Base-by-base conservation (phyloP, 23 tunicate genomes). In the Oikopleura albicans region DNA sequence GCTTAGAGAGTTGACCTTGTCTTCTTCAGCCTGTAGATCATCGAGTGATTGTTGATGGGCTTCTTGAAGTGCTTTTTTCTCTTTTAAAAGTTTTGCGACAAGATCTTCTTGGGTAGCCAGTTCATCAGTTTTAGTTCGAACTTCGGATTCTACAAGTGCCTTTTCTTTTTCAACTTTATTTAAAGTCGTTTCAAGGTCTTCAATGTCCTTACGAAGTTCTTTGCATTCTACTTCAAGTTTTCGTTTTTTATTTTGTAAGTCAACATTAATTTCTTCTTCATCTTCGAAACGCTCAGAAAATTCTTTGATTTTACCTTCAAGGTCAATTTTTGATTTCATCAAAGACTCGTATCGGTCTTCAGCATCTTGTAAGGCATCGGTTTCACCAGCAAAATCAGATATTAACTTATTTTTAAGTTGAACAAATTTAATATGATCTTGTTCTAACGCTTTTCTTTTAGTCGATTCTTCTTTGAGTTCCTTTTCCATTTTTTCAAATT, bases 271-370 rank as follows among this genome's bases (percentile, higher is more conserved):
- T 75, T 93, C 98, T 83, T 93, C 98, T 57, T 93, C 98, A 41
- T 93, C 98, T 85, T 93, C 98, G 27, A 93, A 75, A 1, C 98
- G 88, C 83, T 93, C 98, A n/a, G 84, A 86, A 29, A 93, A 38
- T 83, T 93, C 98, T 49, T 91, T 91, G 40, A 91, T 89, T 86
- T 91, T 91, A n/a, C 97, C 84, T 86, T 93, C 98, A 86, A 93
- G 75, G 37, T 93, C 98, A 34, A 93, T 93, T 71, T 93, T 93
- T 0, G 96, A 85, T 83, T 88, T 90, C 41, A 93, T 93, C 39
- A 93, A 86, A 40, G 90, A 93, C 38, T 93, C 98, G 40, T 89
- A 89, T 83, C 98, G 59, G 40, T 93, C 98, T 75, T 93, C 98
- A 22, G 98, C 95, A 86, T 93, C 98, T 83, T 93, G 59, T 8